These are phyloP conservation scores for Panagrolaimus sp. DNA, from an alignment of 1,140 invertebrate genomes.

Conservation along the genomic window DNA sequence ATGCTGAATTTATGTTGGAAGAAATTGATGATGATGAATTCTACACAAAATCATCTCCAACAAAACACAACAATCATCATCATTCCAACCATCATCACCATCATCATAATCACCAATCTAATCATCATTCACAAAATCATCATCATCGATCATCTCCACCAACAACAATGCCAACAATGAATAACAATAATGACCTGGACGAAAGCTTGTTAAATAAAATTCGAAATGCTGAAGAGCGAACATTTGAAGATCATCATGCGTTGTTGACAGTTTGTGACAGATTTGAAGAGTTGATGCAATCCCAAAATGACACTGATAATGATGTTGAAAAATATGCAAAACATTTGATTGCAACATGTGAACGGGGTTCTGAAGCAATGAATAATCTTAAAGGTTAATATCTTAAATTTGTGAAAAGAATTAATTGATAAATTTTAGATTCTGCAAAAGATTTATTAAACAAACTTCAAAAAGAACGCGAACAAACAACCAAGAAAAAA, in stretches of 20 bases:
- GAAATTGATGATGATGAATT: slow-evolving; percentile 22
- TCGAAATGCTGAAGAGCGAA: slow-evolving; percentile 23
- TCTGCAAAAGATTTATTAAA: background rate
- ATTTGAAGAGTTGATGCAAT: background rate
- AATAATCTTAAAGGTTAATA: slow-evolving; percentile 10
- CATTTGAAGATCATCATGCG: slow-evolving; percentile 29
- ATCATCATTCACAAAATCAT: no score
- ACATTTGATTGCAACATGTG: slow-evolving; percentile 1
- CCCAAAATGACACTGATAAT: background rate
- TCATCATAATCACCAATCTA: no score
- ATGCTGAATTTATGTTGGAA: slow-evolving; percentile 37
- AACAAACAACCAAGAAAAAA: slow-evolving; percentile 7
- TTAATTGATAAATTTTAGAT: no score
- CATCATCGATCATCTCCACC: background rate
- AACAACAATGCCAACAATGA: slow-evolving; percentile 13
- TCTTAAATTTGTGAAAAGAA: no score
- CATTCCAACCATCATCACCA: no score
- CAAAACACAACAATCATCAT: no score
- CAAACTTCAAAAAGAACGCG: slow-evolving; percentile 14
- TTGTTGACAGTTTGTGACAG: slow-evolving; percentile 4
- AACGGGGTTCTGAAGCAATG: background rate
- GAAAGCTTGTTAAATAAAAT: slow-evolving; percentile 19
- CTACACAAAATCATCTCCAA: background rate
- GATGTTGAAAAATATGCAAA: background rate
- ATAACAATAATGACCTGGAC: slow-evolving; percentile 5